Conservation (phyloP, 2,888 invertebrate genomes). For the Apamea sordens region DNA sequence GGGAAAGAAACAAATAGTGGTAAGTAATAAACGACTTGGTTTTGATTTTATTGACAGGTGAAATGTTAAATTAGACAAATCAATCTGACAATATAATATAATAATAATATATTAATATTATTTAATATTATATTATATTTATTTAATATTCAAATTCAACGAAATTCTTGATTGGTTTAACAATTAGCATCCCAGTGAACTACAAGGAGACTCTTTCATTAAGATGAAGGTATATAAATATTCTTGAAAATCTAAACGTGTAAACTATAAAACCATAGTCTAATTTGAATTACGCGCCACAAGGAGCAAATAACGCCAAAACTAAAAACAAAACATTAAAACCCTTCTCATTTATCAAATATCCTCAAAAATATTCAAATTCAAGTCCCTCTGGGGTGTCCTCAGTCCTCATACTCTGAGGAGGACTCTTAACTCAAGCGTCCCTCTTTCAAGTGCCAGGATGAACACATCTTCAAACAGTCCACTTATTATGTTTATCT, state of each 20-base stretch:
- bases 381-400: constrained; percentile 31
- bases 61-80: neutral
- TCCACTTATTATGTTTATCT: constrained; percentile 52
- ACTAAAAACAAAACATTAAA: constrained; percentile 7
- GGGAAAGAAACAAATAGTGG: neutral
- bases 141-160: neutral
- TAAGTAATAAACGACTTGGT: neutral
- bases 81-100: too few relatives aligned
- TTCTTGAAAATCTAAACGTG: neutral
- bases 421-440: constrained; percentile 42
- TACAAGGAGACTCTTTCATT: neutral
- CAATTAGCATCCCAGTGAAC: neutral
- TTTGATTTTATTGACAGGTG: neutral
- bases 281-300: neutral
- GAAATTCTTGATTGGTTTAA: neutral
- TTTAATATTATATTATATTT: too few relatives aligned
- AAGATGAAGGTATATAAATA: neutral
- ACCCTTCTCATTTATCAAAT: constrained; percentile 14
- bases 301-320: neutral
- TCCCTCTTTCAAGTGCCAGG: constrained; percentile 46
- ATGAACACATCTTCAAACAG: constrained; percentile 61
- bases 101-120: too few relatives aligned
- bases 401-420: constrained; percentile 32
- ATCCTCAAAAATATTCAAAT: constrained; percentile 42
- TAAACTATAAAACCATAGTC: too few relatives aligned